Evolutionary conservation across 1,140 invertebrate genomes (phyloP), one percentile per base, ranked within the genome.

Genomic region (Scaptomyza pallida): DNA sequence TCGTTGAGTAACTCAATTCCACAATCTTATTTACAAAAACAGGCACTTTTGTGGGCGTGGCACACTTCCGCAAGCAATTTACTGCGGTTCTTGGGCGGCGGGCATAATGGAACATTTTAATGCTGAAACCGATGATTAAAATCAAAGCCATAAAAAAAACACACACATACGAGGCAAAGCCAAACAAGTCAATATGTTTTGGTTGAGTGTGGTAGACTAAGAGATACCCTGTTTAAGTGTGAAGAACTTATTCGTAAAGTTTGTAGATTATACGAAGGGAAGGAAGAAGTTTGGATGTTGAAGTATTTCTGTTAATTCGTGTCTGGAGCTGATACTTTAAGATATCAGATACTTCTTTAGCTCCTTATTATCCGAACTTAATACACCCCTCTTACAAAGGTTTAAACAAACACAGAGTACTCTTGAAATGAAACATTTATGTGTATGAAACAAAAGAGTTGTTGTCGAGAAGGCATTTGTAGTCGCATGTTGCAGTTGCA

Each of bases 41-140:
- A 41, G 47, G 60, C 78, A 83, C 80, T 83, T 83, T 81, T 43
- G 68, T 80, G 73, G 81, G 82, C 82, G 81, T 86, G 82, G 82
- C 78, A 64, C 73, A 88, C 82, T 86, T 86, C 82, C 82, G 82
- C 65, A 88, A 88, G 78, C 62, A 82, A 86, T 88, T 82, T 82
- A 75, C 74, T 88, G 78, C 70, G 63, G 71, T 86, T 86, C 69
- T 75, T 57, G 47, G 62, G 45, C 70, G 59, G 74, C 60, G 70
- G 75, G 69, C 69, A 78, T 81, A 86, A 86, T 86, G 78, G 74
- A 88, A 81, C 81, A 88, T 88, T 86, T 86, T 86, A 86, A 86
- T 86, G 81, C 61, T 78, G 81, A 78, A 86, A 78, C 71, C 74
- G 74, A 78, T 82, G 82, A 80, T 86, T 88, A 88, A 86, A 88